These are phyloP conservation scores for Labia minor DNA, from an alignment of 2,888 invertebrate genomes.

Conservation along the genomic window DNA sequence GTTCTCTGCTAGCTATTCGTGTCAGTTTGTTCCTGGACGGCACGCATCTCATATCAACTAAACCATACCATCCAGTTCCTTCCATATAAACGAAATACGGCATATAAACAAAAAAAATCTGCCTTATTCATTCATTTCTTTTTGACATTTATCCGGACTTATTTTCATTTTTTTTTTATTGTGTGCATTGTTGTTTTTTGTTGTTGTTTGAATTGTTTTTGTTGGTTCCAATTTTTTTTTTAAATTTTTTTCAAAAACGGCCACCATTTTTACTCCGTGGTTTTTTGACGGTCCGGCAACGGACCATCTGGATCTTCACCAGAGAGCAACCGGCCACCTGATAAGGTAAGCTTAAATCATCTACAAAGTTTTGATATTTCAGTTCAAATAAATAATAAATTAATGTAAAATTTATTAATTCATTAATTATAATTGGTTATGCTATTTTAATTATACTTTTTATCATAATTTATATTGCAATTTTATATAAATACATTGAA, in stretches of 20 bases:
- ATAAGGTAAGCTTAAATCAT: conserved; percentile 45
- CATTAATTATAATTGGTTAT: too few species aligned
- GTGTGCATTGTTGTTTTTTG: neutral
- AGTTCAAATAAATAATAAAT: too few species aligned
- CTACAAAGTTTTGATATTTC: conserved; percentile 16
- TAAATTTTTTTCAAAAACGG: conserved; percentile 13
- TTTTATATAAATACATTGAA: too few species aligned
- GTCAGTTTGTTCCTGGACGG: neutral
- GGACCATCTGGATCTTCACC: conserved; percentile 60
- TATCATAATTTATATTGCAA: too few species aligned
- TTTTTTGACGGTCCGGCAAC: conserved; percentile 48
- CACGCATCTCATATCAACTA: neutral
- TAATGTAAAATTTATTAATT: too few species aligned
- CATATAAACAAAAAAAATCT: too few species aligned
- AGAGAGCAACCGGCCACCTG: conserved; percentile 65
- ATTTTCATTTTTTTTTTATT: neutral
- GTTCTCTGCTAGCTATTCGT: neutral
- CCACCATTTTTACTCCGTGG: conserved; percentile 25
- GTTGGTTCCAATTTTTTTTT: neutral
- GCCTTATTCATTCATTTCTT: too few species aligned
- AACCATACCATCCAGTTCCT: neutral
- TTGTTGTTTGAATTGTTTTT: neutral
- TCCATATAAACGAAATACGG: neutral
- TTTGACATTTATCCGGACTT: too few species aligned
- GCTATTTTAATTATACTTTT: too few species aligned